A percentile compares a stretch with the other conserved stretches of the same genome.
These are phyloP conservation scores for Nemurella pictetii DNA, from an alignment of 2,888 invertebrate genomes.

Conservation along the genomic window DNA sequence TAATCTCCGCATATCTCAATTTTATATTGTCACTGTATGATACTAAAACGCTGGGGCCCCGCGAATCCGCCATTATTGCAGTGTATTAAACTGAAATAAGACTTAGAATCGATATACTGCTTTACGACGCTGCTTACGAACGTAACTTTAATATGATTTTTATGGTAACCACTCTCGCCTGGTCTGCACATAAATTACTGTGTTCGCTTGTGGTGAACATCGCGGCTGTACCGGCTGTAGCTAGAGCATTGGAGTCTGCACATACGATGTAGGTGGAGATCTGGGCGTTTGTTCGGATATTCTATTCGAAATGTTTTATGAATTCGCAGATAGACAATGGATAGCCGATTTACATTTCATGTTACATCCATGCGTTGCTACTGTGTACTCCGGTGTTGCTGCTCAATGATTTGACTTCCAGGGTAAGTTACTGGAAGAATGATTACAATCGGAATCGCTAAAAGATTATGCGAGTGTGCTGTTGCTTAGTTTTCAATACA, in stretches of 20 bases:
- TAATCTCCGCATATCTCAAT: too few species aligned
- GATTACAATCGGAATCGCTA: too few species aligned
- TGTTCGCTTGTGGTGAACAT: neutral
- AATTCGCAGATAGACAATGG: neutral
- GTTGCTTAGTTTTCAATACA: too few species aligned
- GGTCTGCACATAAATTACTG: conserved; percentile 7
- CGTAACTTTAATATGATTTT: conserved; percentile 30
- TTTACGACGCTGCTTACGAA: neutral
- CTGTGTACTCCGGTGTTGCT: too few species aligned
- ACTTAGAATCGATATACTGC: neutral
- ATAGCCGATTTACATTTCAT: neutral
- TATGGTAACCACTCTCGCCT: conserved; percentile 31
- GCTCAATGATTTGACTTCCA: too few species aligned
- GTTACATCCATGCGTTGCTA: neutral
- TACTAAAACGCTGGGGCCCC: too few species aligned
- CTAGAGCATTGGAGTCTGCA: neutral
- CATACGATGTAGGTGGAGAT: neutral
- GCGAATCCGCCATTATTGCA: too few species aligned
- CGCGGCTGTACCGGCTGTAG: neutral
- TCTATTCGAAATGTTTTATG: neutral
- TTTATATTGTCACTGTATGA: too few species aligned
- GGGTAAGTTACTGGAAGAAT: too few species aligned
- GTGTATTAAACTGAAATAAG: too few species aligned
- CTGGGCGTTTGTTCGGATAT: neutral
- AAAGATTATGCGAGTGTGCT: too few species aligned